A percentile compares a stretch with the other conserved stretches of the same genome.
Conservation (phyloP, 2,113 vertebrate genomes). For the Alligator mississippiensis region DNA sequence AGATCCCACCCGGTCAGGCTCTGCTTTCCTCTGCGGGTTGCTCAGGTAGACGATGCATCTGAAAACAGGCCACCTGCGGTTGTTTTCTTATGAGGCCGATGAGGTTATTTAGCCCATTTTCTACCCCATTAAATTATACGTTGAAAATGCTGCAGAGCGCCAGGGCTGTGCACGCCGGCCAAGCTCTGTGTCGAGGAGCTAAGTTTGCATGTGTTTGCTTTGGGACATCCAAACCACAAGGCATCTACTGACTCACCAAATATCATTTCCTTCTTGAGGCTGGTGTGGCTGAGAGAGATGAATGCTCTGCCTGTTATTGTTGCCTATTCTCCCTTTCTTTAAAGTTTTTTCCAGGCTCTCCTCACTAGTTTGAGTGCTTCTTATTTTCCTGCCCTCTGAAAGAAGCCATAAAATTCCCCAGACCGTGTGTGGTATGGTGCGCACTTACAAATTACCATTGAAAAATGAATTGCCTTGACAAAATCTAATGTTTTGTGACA, state of each 20-base stretch:
- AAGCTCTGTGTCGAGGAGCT: accelerated
- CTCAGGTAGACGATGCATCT: not conserved
- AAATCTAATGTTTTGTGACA: constrained; percentile 95
- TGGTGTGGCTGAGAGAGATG: not conserved
- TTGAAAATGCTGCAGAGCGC: constrained; percentile 8
- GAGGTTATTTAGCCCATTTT: constrained; percentile 57
- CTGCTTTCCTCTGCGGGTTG: not conserved
- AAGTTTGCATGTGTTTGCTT: not conserved
- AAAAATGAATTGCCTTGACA: constrained; percentile 89
- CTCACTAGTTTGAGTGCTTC: constrained; percentile 24
- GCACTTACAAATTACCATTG: constrained; percentile 85
- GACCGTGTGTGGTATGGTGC: constrained; percentile 61
- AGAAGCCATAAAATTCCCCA: constrained; percentile 60
- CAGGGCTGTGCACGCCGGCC: not conserved
- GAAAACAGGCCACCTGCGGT: not conserved
- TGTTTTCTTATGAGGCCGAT: constrained; percentile 51
- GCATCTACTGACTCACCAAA: not conserved
- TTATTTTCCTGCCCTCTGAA: constrained; percentile 43
- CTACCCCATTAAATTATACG: constrained; percentile 47
- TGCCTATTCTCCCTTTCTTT: not conserved
- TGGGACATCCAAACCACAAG: accelerated
- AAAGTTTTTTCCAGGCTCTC: not conserved
- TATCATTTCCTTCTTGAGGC: not conserved
- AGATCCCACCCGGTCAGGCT: not conserved
- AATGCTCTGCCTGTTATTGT: constrained; percentile 31